phyloP scores from a whole-genome alignment of 2,797 vertebrate genomes.

The Cuniculus paca region DNA sequence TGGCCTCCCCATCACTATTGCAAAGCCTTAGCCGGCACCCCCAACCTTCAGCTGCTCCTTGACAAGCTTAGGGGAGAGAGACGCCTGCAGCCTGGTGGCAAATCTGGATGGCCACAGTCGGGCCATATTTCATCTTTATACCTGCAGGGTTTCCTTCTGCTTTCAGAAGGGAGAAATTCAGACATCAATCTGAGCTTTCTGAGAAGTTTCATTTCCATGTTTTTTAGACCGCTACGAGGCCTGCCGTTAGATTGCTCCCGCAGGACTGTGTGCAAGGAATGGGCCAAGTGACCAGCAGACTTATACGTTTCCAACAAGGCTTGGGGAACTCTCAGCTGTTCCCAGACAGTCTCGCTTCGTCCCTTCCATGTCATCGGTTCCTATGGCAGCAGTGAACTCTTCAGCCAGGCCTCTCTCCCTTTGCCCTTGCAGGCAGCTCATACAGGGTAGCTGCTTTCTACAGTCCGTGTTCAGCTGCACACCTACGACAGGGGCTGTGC shows the following conservation, averaged over 20 bases:
- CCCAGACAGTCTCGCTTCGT: conserved; percentile 56
- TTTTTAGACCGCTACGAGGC: neutral
- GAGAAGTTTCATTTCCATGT: conserved; percentile 27
- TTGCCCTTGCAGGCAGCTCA: neutral
- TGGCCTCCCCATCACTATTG: neutral
- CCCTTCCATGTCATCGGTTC: neutral
- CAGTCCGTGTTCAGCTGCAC: neutral
- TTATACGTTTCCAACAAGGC: conserved; percentile 66
- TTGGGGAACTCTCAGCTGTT: conserved; percentile 60
- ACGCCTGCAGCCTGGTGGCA: fast-evolving
- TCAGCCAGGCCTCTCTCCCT: conserved; percentile 58
- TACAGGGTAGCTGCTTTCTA: neutral
- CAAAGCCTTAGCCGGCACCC: fast-evolving
- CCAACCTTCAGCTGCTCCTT: neutral
- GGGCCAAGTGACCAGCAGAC: conserved; percentile 77
- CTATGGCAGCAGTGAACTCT: neutral
- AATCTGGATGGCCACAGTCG: neutral
- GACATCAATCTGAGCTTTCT: conserved; percentile 19
- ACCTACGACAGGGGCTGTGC: neutral
- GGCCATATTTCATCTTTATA: fast-evolving
- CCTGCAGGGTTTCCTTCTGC: conserved; percentile 12
- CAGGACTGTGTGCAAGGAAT: conserved; percentile 49
- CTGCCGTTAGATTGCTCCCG: conserved; percentile 66
- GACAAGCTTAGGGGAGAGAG: neutral
- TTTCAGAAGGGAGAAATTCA: conserved; percentile 14